Conservation (phyloP, 2,797 vertebrate genomes). For the Bothrops alternatus region DNA sequence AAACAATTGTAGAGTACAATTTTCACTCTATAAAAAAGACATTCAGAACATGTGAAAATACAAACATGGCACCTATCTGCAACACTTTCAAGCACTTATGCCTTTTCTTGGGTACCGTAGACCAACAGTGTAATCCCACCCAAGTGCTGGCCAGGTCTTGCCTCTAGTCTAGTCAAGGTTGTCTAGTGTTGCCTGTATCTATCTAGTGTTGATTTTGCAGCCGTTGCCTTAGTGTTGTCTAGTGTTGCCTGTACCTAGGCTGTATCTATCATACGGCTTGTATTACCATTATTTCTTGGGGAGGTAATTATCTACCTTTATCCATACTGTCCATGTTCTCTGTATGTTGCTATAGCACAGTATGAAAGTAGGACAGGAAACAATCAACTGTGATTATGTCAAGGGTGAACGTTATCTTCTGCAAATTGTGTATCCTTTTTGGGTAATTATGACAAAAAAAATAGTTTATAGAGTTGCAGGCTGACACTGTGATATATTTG, state of each 20-base stretch:
- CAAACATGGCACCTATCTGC: not conserved
- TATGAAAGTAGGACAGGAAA: not conserved
- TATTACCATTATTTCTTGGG: not conserved
- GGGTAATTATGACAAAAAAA: not conserved
- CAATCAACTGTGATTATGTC: not conserved
- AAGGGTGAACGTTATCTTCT: not conserved
- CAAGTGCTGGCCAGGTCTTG: not conserved
- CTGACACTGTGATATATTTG: not conserved
- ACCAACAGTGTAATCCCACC: not conserved
- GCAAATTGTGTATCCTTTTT: not conserved
- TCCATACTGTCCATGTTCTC: not conserved
- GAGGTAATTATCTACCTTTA: not conserved
- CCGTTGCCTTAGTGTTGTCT: too few relatives aligned
- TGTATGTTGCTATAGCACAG: not conserved
- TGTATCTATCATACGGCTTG: not conserved
- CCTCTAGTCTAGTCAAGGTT: not conserved
- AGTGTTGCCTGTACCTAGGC: not conserved
- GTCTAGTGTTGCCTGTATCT: not conserved
- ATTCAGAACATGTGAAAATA: not conserved
- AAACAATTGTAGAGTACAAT: not conserved
- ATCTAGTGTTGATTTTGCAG: too few relatives aligned
- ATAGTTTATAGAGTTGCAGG: not conserved
- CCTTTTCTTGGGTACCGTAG: not conserved
- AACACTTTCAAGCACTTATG: not conserved
- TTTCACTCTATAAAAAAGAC: not conserved